Conservation (phyloP, 2,113 vertebrate species). For the Chelonoidis abingdonii region DNA sequence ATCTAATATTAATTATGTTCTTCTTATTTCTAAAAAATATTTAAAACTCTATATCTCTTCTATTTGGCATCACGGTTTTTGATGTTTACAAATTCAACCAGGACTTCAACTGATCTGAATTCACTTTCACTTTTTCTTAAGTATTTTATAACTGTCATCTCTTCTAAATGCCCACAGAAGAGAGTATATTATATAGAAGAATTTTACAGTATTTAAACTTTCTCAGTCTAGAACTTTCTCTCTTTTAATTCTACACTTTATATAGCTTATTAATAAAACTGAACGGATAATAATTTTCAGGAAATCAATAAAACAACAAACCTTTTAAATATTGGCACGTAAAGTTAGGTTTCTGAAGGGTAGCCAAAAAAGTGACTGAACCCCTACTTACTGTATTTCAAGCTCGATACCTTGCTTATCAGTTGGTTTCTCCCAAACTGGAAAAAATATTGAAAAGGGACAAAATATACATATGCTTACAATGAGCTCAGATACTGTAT, state of each 20-base stretch:
- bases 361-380: slow-evolving; percentile 58
- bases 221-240: slow-evolving; percentile 64
- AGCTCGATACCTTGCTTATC: slow-evolving; percentile 50
- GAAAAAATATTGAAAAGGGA: slow-evolving; percentile 45
- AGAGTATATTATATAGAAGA: slow-evolving; percentile 67
- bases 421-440: slow-evolving; percentile 53
- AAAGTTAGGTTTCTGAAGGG: slow-evolving; percentile 57
- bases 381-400: slow-evolving; percentile 63
- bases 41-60: slow-evolving; percentile 64
- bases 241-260: slow-evolving; percentile 58
- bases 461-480: slow-evolving; percentile 43
- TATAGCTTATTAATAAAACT: slow-evolving; percentile 67
- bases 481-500: slow-evolving; percentile 73
- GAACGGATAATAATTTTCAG: slow-evolving; percentile 63
- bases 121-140: slow-evolving; percentile 49
- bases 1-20: slow-evolving; percentile 45
- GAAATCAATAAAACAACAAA: slow-evolving; percentile 70
- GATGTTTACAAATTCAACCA: slow-evolving; percentile 59
- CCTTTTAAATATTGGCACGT: slow-evolving; percentile 69
- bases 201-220: slow-evolving; percentile 63
- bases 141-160: slow-evolving; percentile 52
- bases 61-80: slow-evolving; percentile 73
- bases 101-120: slow-evolving; percentile 62
- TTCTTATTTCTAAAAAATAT: slow-evolving; percentile 65
- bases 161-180: slow-evolving; percentile 54